phyloP scores from a whole-genome alignment of 2,888 invertebrate genomes.

The Sipha maydis region DNA sequence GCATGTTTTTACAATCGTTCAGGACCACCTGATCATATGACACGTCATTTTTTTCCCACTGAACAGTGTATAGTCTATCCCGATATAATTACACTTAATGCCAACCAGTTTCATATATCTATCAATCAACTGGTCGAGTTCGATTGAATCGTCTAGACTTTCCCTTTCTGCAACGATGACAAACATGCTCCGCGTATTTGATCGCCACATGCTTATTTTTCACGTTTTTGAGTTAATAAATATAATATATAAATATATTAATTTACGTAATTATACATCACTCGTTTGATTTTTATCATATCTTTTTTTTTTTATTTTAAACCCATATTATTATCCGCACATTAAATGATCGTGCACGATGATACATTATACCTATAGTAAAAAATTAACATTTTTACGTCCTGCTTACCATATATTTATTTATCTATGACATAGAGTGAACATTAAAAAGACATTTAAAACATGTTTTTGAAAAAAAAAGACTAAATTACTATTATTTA shows the following conservation, averaged over 20 bases:
- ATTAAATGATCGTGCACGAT: no score
- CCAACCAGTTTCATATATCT: slow-evolving; percentile 46
- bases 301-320: neutral
- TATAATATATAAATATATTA: neutral
- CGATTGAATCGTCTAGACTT: slow-evolving; percentile 46
- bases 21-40: slow-evolving; percentile 23
- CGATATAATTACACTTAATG: slow-evolving; percentile 51
- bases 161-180: slow-evolving; percentile 45
- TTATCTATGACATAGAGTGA: slow-evolving; percentile 28
- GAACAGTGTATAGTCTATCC: slow-evolving; percentile 9
- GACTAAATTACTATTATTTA: neutral
- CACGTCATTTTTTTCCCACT: slow-evolving; percentile 40
- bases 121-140: slow-evolving; percentile 44
- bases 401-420: slow-evolving; percentile 19
- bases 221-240: neutral
- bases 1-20: slow-evolving; percentile 27
- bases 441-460: slow-evolving; percentile 43
- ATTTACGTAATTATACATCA: no score
- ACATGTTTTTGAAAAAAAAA: slow-evolving; percentile 15
- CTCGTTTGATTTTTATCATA: neutral
- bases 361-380: neutral
- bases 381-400: slow-evolving; percentile 16
- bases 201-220: neutral
- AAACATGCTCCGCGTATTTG: slow-evolving; percentile 18
- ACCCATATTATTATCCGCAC: neutral